Evolutionary conservation across 1,140 invertebrate species (phyloP), one percentile per base, ranked within the genome.

Genomic region (Tetramorium parvispinum): DNA sequence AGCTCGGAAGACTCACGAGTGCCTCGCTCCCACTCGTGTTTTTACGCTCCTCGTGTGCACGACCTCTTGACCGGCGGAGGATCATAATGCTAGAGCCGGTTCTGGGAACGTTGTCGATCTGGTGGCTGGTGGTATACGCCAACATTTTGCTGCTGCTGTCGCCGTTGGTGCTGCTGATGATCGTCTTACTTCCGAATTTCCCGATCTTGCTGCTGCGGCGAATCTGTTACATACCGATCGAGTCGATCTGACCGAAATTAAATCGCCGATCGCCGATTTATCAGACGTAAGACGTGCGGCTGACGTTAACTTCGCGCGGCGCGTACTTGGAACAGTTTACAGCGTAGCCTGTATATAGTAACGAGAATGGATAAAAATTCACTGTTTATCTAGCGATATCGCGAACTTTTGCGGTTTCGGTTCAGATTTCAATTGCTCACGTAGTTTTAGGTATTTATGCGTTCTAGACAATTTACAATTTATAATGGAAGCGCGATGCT

Each of bases 181-280:
- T 94, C 27, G 87, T 95, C 11, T 92, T 95, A 78, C 79, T 94
- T 27, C 94, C 94, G 51, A 94, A 95, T 88, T 94, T 95, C 73
- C 94, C 94, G 11, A 92, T 95, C 65, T 75, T 95, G 55, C 32
- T 95, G 55, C 83, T 95, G 18, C 90, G 94, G 55, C 92, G 94
- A 77, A 94, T 95, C 92, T 95, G 94, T 68, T 94, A 93, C 65
- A 95, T 95, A 63, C 94, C 94, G 2, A 93, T 95, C 18, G 94
- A 95, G 78, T 93, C 94, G 4, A 95, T 95, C 77, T 95, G 92
- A 87, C 78, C 24, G 32, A 46, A 24, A 55, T 82, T 32, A n/a
- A 46, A 59, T 37, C 59, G 55, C 10, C 32, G 32, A 46, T 51
- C 37, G 65, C 8, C 21, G 21, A 43, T 43, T 37, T 43, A 46